A percentile compares a stretch with the other conserved stretches of the same genome.
Evolutionary conservation across 2,113 vertebrate species (phyloP).

Genomic region (human): GRCh38 chr1:237927001-237927500

Average conservation of each 20-base stretch:
- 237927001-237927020: conserved; percentile 89
- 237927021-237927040: conserved; percentile 88
- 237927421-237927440: conserved; percentile 92
- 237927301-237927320: conserved; percentile 90
- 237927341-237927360: conserved; percentile 83
- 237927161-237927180: conserved; percentile 90
- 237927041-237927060: conserved; percentile 88
- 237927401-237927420: conserved; percentile 93
- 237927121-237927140: conserved; percentile 89
- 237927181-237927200: conserved; percentile 94
- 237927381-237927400: conserved; percentile 91
- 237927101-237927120: conserved; percentile 89
- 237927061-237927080: conserved; percentile 92
- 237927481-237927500: conserved; percentile 87
- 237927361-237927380: conserved; percentile 84
- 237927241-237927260: conserved; percentile 91
- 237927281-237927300: conserved; percentile 90
- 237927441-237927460: conserved; percentile 91
- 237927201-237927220: conserved; percentile 90
- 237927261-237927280: conserved; percentile 91
- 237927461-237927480: conserved; percentile 93
- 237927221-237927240: conserved; percentile 94
- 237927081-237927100: conserved; percentile 97
- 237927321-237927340: conserved; percentile 90
- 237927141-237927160: conserved; percentile 85